Percentiles rank a stretch among this genome's conserved stretches.
Conservation (phyloP, 2,113 vertebrate genomes). For the Calidris pugnax region DNA sequence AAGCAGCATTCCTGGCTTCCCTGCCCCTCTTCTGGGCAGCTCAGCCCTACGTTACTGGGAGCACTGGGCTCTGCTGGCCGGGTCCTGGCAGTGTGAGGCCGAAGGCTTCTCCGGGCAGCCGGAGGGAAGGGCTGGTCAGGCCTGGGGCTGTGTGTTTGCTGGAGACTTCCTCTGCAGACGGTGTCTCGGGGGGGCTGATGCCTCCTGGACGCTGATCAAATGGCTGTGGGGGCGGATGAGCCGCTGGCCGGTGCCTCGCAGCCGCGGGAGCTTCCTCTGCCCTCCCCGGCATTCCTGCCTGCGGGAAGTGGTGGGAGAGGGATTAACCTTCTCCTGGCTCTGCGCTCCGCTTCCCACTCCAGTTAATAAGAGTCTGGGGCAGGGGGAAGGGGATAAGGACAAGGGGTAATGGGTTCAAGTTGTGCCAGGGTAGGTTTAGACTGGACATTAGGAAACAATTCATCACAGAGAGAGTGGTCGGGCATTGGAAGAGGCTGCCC, state of each 20-base stretch:
- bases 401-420: no score
- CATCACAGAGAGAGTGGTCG: no score
- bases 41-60: not conserved
- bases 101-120: not conserved
- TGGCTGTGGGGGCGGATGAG: constrained; percentile 40
- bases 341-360: fast-evolving
- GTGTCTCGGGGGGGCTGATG: not conserved
- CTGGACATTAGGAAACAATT: no score
- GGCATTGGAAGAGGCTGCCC: no score
- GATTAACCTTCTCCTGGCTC: constrained; percentile 42
- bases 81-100: not conserved
- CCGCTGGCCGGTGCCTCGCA: not conserved
- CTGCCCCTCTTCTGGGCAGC: not conserved
- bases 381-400: not conserved
- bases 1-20: not conserved
- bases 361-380: no score
- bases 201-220: constrained; percentile 43
- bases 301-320: not conserved
- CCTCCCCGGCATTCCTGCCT: not conserved
- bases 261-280: constrained; percentile 42
- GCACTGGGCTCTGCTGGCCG: not conserved
- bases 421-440: no score
- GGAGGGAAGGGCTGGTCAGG: constrained; percentile 16
- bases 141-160: not conserved
- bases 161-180: not conserved